A percentile compares a stretch with the other conserved stretches of the same genome.
Evolutionary conservation across 2,888 invertebrate species (phyloP).

Genomic region (Thereva unica): DNA sequence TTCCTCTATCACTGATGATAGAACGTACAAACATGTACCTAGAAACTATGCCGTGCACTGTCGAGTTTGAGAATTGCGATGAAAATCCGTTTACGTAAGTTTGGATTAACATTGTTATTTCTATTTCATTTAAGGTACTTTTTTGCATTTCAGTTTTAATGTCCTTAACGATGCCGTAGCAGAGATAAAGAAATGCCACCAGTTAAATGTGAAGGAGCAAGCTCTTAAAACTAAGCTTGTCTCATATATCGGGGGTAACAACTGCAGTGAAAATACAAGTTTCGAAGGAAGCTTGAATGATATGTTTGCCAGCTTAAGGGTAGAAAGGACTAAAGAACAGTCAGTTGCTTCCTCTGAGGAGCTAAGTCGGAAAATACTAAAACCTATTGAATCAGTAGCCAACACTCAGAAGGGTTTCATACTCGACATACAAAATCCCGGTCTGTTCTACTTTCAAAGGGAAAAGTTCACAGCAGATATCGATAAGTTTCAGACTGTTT

Average conservation of each 20-base stretch:
- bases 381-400: neutral
- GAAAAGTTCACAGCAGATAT: conserved; percentile 26
- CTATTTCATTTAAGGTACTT: conserved; percentile 18
- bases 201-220: conserved; percentile 1
- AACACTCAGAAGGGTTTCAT: conserved; percentile 59
- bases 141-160: conserved; percentile 14
- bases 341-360: no score
- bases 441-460: conserved; percentile 65
- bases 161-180: conserved; percentile 40
- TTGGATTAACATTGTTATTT: conserved; percentile 1
- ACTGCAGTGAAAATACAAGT: neutral
- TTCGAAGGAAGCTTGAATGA: conserved; percentile 1
- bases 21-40: conserved; percentile 33
- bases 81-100: conserved; percentile 40
- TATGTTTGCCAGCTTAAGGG: no score
- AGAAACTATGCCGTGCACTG: conserved; percentile 31
- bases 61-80: conserved; percentile 26
- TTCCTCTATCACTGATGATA: conserved; percentile 19
- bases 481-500: conserved; percentile 27
- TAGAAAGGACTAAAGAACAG: no score
- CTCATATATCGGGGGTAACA: conserved; percentile 35
- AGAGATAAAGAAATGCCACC: conserved; percentile 42
- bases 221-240: conserved; percentile 13
- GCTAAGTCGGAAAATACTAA: neutral
- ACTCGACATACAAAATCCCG: conserved; percentile 64